Base-by-base conservation (phyloP, 2,797 vertebrate species). In the Rhinogobio ventralis region DNA sequence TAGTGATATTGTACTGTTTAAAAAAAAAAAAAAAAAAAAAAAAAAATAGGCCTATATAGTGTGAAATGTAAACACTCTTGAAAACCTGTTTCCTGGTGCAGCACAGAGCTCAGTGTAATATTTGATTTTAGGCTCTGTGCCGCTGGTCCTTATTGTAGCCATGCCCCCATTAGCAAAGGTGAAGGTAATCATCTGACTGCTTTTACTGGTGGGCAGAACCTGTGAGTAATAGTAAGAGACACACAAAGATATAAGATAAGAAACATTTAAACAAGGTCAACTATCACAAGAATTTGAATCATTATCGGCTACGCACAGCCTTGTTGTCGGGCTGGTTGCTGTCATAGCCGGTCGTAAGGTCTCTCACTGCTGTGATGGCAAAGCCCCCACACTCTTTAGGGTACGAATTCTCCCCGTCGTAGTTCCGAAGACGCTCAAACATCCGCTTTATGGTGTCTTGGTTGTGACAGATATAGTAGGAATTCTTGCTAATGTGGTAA, bases 111-210 rank as follows among this genome's bases (percentile, higher is more conserved):
- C 98, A 0, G 97, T 95, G 51, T 99, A 99, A 89, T 99, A 99
- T 92, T 99, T 99, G 91, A 99, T 97, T 92, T 99, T 99, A 14
- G 98, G 98, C 89, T 99, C 98, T 0, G 98, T 99, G 68, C 98
- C 98, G 1, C 98, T 99, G 89, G 98, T 99, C 90, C 98, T 95
- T 94, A 99, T 96, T 77, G 98, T 99, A 87, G 98, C 97, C 88
- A 99, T 97, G 0, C 98, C 96, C 46, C 98, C 97, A 1, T 99
- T 99, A 20, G 95, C 94, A 89, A 99, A 99, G 55, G 93, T 97
- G 84, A 99, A 99, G 0, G 98, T 99, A 91, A 99, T 98, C 98
- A 99, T 99, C 91, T 99, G 98, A 92, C 97, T 99, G 90, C 96
- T 97, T 89, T 94, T 95, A 91, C 97, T 99, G 11, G 95, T 97